Percentiles rank a stretch among this genome's conserved stretches.
phyloP scores from a whole-genome alignment of 2,888 invertebrate genomes.

The Fissipunctia ypsillon region DNA sequence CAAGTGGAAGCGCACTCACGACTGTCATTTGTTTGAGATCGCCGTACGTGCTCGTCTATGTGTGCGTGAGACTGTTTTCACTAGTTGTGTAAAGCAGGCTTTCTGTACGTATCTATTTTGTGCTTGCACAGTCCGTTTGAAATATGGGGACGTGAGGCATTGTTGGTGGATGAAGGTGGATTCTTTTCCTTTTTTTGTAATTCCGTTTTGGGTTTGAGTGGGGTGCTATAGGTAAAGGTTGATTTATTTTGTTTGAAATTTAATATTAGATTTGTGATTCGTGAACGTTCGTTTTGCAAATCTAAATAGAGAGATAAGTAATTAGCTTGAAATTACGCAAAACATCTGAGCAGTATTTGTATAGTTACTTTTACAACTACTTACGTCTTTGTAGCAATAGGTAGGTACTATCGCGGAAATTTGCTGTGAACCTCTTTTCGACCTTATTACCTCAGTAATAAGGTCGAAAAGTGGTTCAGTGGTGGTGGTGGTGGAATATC shows the following conservation, averaged over 20 bases:
- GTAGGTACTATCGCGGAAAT: too few species aligned
- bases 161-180: conserved; percentile 64
- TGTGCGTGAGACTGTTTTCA: neutral
- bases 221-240: conserved; percentile 46
- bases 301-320: conserved; percentile 21
- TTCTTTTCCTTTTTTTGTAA: conserved; percentile 45
- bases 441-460: too few species aligned
- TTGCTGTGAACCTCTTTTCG: too few species aligned
- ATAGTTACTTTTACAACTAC: neutral
- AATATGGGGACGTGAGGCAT: conserved; percentile 71
- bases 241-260: conserved; percentile 64
- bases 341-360: neutral
- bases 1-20: neutral
- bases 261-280: conserved; percentile 44
- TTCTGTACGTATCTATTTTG: conserved; percentile 9
- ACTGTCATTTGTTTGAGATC: neutral
- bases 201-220: conserved; percentile 52
- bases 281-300: conserved; percentile 24
- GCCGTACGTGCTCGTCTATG: neutral
- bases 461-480: too few species aligned
- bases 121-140: conserved; percentile 69
- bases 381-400: neutral
- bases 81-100: neutral
- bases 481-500: too few species aligned
- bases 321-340: neutral